A percentile compares a stretch with the other conserved stretches of the same genome.
Conservation (phyloP, 2,113 vertebrate species). For the Nothoprocta pentlandii region DNA sequence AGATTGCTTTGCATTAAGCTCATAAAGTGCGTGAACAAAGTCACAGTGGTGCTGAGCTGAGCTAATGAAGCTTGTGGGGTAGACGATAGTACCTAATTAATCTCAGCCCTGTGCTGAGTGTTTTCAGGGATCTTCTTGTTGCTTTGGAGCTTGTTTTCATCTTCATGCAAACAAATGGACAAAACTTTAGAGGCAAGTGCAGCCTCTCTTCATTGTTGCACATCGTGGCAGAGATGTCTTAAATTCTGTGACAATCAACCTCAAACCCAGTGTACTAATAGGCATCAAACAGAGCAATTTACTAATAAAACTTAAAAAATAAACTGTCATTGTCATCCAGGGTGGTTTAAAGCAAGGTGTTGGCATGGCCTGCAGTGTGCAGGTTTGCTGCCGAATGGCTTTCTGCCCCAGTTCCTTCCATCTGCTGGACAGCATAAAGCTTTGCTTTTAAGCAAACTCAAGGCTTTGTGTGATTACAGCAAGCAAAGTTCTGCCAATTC, state of each 20-base stretch:
- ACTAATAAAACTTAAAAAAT: neutral
- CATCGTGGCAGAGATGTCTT: neutral
- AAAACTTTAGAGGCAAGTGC: neutral
- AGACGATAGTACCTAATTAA: neutral
- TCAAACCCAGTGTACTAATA: neutral
- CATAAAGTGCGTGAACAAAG: neutral
- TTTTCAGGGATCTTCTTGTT: neutral
- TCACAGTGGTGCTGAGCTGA: neutral
- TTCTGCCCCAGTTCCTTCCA: neutral
- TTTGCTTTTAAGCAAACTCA: neutral
- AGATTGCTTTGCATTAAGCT: accelerated
- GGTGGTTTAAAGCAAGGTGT: neutral
- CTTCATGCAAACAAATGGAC: neutral
- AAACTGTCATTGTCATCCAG: neutral
- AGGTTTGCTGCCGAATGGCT: neutral
- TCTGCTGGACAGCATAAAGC: neutral
- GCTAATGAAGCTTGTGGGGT: neutral
- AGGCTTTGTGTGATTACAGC: neutral
- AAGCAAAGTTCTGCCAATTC: neutral
- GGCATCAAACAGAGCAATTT: neutral
- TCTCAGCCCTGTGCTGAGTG: neutral
- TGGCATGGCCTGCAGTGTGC: accelerated
- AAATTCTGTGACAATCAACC: neutral
- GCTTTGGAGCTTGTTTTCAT: neutral
- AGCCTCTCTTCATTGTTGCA: neutral